These are phyloP conservation scores for Ips nitidus DNA, from an alignment of 1,140 invertebrate genomes.

Conservation along the genomic window DNA sequence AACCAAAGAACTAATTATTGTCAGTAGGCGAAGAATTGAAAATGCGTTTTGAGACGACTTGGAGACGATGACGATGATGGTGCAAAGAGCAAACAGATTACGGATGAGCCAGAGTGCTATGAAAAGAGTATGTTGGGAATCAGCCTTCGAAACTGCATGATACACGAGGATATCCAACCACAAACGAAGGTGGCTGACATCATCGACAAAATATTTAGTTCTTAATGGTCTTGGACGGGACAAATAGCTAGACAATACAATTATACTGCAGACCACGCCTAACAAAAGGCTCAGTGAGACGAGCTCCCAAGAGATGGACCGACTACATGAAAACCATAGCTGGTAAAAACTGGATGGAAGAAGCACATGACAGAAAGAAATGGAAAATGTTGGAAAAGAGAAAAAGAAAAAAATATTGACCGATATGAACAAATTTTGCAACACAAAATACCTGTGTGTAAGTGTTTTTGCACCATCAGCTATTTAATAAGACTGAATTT, in stretches of 20 bases:
- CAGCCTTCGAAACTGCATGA: conserved; percentile 7
- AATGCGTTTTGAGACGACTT: not conserved
- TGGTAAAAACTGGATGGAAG: not conserved
- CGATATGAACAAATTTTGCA: no score
- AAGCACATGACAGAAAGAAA: not conserved
- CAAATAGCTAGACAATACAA: conserved; percentile 18
- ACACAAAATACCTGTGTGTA: no score
- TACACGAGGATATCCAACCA: conserved; percentile 22
- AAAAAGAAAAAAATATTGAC: no score
- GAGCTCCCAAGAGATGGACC: conserved; percentile 1
- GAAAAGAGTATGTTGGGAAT: conserved; percentile 14
- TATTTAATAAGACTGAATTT: no score
- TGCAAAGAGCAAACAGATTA: not conserved
- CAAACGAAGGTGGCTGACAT: conserved; percentile 11
- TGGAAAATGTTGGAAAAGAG: no score
- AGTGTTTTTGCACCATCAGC: no score
- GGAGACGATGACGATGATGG: not conserved
- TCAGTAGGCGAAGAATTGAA: no score
- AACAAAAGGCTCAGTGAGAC: not conserved
- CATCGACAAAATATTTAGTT: conserved; percentile 5
- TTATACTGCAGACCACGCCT: not conserved
- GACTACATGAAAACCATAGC: conserved; percentile 2
- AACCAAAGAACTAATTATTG: no score
- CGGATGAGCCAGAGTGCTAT: not conserved
- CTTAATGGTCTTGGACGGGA: conserved; percentile 24